phyloP scores from a whole-genome alignment of 2,113 vertebrate species.

The Athene noctua region DNA sequence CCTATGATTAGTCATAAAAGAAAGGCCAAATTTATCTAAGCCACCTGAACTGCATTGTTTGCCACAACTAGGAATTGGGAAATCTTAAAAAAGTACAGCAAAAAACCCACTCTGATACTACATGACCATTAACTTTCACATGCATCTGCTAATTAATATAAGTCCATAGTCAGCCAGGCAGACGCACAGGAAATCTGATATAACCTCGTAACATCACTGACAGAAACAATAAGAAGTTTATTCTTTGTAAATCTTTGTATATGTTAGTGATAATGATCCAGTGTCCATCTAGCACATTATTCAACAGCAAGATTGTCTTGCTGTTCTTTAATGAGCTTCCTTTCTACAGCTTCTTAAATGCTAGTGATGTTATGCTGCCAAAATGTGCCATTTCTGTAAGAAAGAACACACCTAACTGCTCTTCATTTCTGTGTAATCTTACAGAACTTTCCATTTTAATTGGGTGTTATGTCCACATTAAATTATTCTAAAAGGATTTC shows the following conservation, averaged over 20 bases:
- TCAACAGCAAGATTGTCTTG: neutral
- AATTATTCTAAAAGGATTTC: neutral
- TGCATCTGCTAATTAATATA: neutral
- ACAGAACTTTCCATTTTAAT: neutral
- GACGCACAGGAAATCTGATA: neutral
- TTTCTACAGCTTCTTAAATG: neutral
- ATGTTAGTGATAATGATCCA: neutral
- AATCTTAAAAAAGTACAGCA: neutral
- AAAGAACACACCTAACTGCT: neutral
- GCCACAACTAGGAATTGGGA: neutral
- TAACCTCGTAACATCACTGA: neutral
- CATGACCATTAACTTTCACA: neutral
- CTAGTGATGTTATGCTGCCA: neutral
- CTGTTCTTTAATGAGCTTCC: neutral
- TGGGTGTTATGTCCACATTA: neutral
- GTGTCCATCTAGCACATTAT: neutral
- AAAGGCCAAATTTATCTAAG: neutral
- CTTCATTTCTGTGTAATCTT: neutral
- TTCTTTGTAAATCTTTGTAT: neutral
- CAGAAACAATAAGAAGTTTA: neutral
- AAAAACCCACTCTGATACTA: neutral
- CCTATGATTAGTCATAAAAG: neutral
- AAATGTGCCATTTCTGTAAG: neutral
- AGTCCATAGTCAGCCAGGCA: accelerated
- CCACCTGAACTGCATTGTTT: neutral